Conservation (phyloP, 2,888 invertebrate genomes). For the Adineta ricciae region DNA sequence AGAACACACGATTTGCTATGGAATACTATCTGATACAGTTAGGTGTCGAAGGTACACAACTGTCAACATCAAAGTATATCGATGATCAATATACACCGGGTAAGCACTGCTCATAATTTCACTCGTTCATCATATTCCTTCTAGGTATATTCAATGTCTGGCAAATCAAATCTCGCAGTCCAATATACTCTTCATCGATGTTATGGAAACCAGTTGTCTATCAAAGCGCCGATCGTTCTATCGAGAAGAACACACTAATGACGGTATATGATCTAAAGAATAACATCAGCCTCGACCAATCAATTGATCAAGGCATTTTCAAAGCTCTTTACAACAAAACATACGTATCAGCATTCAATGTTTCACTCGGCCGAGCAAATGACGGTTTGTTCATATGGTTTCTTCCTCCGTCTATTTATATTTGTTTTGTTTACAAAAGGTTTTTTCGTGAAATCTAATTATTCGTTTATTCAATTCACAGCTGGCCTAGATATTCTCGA, state of each 20-base stretch:
- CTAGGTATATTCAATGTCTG: background rate
- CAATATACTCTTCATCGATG: background rate
- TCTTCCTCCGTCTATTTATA: background rate
- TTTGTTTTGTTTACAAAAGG: background rate
- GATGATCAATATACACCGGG: constrained; percentile 21
- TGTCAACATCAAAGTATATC: background rate
- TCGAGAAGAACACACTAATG: background rate
- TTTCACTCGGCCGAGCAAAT: background rate
- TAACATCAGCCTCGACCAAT: background rate
- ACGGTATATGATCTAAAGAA: background rate
- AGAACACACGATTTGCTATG: background rate
- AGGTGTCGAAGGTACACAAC: background rate
- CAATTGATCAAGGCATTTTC: background rate
- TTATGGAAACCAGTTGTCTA: constrained; percentile 18
- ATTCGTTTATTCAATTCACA: constrained; percentile 9
- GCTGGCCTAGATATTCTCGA: background rate
- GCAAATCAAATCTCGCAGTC: background rate
- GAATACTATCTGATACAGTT: background rate
- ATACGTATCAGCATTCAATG: background rate
- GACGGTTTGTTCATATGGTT: background rate
- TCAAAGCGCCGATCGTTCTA: background rate
- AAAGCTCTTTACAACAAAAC: background rate
- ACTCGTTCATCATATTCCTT: no score
- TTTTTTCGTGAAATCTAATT: background rate
- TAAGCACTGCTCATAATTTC: background rate